Conservation (phyloP, 2,888 invertebrate species). For the Andrena bicolor region DNA sequence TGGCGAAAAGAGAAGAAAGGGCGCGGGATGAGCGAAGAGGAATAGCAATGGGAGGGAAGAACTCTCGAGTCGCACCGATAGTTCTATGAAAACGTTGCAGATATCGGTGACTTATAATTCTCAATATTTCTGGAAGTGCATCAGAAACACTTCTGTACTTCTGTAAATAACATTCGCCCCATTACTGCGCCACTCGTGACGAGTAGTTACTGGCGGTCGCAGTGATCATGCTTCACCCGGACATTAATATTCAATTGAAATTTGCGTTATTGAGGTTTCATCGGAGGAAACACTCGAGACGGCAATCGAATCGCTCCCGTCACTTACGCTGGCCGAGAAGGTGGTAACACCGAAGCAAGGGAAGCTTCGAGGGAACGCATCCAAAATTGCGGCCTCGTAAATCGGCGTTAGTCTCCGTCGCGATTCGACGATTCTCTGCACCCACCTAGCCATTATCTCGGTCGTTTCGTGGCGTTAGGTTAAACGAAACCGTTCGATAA, state of each 20-base stretch:
- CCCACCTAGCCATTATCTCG: constrained; percentile 50
- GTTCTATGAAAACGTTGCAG: background rate
- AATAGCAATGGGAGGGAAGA: constrained; percentile 11
- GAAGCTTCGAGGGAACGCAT: constrained; percentile 38
- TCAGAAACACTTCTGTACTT: too few relatives aligned
- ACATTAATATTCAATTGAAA: constrained; percentile 5
- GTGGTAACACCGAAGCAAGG: constrained; percentile 4
- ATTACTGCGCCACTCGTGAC: too few relatives aligned
- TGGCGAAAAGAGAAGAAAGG: background rate
- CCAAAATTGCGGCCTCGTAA: constrained; percentile 64
- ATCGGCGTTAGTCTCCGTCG: constrained; percentile 58
- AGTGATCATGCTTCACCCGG: too few relatives aligned
- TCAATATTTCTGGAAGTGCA: too few relatives aligned
- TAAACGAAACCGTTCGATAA: constrained; percentile 62
- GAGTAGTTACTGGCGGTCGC: too few relatives aligned
- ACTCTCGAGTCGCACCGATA: background rate
- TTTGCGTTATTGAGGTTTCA: background rate
- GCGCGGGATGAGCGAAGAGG: background rate
- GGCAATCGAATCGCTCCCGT: background rate
- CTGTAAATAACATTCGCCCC: too few relatives aligned
- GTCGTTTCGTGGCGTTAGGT: constrained; percentile 55
- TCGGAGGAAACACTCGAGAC: background rate
- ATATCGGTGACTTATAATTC: too few relatives aligned
- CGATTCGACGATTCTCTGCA: constrained; percentile 46
- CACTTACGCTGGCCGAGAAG: background rate